These are phyloP conservation scores for Hirtodrosophila trivittata DNA, from an alignment of 2,888 invertebrate species.

Conservation along the genomic window DNA sequence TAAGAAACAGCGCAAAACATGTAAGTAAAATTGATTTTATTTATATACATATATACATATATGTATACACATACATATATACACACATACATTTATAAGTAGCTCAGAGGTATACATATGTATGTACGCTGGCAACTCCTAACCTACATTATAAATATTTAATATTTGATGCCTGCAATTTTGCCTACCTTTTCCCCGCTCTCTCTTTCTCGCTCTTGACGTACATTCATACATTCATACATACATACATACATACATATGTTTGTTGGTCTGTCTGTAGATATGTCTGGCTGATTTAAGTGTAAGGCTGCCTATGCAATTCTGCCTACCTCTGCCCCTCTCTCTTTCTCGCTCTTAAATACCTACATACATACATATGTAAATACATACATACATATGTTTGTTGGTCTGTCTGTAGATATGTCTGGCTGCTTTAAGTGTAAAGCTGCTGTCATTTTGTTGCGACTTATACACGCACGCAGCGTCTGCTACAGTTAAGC, in stretches of 20 bases:
- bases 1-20: conserved; percentile 69
- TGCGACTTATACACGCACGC: conserved; percentile 15
- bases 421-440: conserved; percentile 31
- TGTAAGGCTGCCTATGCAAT: too few relatives aligned
- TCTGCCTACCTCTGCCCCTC: too few relatives aligned
- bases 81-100: not conserved
- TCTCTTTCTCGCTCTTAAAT: conserved; percentile 31
- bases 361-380: conserved; percentile 37
- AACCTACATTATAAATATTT: too few relatives aligned
- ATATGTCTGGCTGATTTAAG: too few relatives aligned
- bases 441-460: conserved; percentile 39
- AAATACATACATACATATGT: conserved; percentile 25
- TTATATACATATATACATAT: not conserved
- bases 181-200: not conserved
- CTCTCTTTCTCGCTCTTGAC: conserved; percentile 25
- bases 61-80: conserved; percentile 5
- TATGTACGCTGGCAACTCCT: not conserved
- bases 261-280: not conserved
- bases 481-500: conserved; percentile 39
- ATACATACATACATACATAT: conserved; percentile 4
- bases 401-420: conserved; percentile 8
- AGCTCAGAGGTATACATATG: not conserved
- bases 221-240: too few relatives aligned
- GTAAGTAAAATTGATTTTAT: conserved; percentile 76
- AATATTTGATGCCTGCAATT: not conserved